These are phyloP conservation scores for Nasonia giraulti DNA, from an alignment of 1,140 invertebrate species.

Conservation along the genomic window DNA sequence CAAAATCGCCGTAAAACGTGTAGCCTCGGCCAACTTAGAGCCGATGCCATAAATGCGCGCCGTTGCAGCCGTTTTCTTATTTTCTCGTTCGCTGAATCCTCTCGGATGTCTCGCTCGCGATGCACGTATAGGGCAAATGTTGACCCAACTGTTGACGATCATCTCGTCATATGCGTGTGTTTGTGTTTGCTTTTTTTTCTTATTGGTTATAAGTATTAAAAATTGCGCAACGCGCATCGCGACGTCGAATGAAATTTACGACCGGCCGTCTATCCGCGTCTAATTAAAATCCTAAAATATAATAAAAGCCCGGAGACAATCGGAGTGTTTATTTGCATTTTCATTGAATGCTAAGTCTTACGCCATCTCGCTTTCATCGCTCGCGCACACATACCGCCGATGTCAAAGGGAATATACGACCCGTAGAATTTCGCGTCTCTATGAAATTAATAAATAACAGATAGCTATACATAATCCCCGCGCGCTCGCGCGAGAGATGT, in stretches of 20 bases:
- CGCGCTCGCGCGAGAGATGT: not conserved
- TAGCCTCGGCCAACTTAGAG: conserved; percentile 72
- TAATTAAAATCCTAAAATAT: not conserved
- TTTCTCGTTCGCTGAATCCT: conserved; percentile 54
- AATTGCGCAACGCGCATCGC: no score
- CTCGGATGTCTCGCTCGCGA: conserved; percentile 7
- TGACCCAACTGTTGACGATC: not conserved
- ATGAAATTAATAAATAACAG: no score
- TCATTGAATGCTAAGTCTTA: not conserved
- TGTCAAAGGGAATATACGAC: no score
- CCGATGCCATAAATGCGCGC: conserved; percentile 68
- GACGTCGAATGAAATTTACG: not conserved
- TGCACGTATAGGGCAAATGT: not conserved
- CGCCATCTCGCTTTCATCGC: no score
- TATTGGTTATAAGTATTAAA: no score
- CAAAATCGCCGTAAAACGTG: conserved; percentile 70
- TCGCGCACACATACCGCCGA: no score
- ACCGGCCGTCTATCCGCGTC: not conserved
- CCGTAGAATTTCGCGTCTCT: no score
- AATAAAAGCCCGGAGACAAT: not conserved
- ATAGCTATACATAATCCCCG: no score
- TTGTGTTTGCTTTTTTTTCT: no score
- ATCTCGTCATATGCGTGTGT: not conserved
- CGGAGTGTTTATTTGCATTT: not conserved
- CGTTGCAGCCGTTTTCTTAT: conserved; percentile 8